phyloP scores from a whole-genome alignment of 2,888 invertebrate species.

The Azorinus chamasolen region DNA sequence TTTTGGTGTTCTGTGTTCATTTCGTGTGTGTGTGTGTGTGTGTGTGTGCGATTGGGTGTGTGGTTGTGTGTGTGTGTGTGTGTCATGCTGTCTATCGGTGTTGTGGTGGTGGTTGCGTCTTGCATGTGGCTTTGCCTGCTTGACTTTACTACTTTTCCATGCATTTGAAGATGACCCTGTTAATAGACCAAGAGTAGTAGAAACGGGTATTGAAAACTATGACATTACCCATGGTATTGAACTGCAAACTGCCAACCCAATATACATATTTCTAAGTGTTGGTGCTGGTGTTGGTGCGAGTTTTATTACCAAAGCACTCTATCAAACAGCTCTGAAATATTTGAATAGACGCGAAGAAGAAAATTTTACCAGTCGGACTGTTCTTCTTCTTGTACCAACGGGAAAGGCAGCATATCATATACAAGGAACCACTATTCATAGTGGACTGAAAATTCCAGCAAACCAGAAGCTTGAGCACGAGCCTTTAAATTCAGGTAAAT shows the following conservation, averaged over 20 bases:
- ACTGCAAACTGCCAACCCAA: constrained; percentile 14
- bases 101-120: no score
- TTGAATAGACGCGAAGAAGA: constrained; percentile 3
- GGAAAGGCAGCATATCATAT: constrained; percentile 48
- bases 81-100: no score
- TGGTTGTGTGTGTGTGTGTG: no score
- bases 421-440: no score
- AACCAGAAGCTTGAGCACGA: constrained; percentile 21
- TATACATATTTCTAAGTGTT: constrained; percentile 51
- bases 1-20: no score
- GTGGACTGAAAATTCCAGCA: constrained; percentile 38
- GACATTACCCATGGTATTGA: constrained; percentile 36
- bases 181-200: no score
- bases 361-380: constrained; percentile 5
- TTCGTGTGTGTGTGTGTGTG: no score
- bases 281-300: constrained; percentile 46
- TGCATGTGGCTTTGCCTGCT: no score
- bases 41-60: no score
- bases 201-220: constrained; percentile 36
- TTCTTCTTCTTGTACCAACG: constrained; percentile 39
- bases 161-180: no score
- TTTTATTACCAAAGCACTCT: constrained; percentile 32
- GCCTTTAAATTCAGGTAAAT: constrained; percentile 21
- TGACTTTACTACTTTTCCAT: no score
- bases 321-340: constrained; percentile 28